Evolutionary conservation across 2,888 invertebrate species (phyloP).

Genomic region (Parapristionchus giblindavisi): DNA sequence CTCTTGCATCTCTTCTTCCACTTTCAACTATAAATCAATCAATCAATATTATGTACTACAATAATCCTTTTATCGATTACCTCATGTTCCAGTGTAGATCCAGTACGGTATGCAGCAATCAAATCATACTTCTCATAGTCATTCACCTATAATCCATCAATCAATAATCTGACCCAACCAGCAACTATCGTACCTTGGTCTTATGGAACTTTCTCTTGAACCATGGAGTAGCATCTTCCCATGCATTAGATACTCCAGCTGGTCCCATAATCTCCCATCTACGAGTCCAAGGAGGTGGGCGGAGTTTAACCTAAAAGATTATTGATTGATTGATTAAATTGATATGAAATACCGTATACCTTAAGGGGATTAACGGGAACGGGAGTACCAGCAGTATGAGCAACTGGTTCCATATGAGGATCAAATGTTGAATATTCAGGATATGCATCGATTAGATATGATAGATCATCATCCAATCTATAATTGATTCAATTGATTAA

Average conservation of each 20-base stretch:
- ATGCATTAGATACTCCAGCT: constrained; percentile 65
- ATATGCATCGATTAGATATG: constrained; percentile 83
- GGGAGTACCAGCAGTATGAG: constrained; percentile 79
- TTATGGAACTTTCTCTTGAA: constrained; percentile 64
- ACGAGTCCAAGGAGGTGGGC: constrained; percentile 85
- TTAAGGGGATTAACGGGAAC: constrained; percentile 80
- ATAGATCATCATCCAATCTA: constrained; percentile 83
- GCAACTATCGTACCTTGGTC: constrained; percentile 47
- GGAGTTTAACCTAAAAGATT: constrained; percentile 72
- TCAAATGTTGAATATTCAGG: constrained; percentile 88
- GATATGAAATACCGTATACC: constrained; percentile 60
- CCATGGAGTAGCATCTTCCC: constrained; percentile 63
- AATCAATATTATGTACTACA: neutral
- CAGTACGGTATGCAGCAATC: constrained; percentile 59
- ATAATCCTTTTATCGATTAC: constrained; percentile 21
- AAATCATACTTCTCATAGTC: constrained; percentile 65
- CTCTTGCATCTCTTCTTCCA: constrained; percentile 53
- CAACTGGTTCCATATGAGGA: constrained; percentile 87
- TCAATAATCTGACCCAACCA: neutral
- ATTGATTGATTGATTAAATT: neutral
- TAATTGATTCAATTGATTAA: no score
- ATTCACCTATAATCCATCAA: constrained; percentile 45
- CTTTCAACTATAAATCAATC: constrained; percentile 31
- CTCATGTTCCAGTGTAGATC: constrained; percentile 62
- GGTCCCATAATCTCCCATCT: constrained; percentile 77